Evolutionary conservation across 2,888 invertebrate species (phyloP), one percentile per base, ranked within the genome.

Genomic region (Hirtodrosophila confusa): DNA sequence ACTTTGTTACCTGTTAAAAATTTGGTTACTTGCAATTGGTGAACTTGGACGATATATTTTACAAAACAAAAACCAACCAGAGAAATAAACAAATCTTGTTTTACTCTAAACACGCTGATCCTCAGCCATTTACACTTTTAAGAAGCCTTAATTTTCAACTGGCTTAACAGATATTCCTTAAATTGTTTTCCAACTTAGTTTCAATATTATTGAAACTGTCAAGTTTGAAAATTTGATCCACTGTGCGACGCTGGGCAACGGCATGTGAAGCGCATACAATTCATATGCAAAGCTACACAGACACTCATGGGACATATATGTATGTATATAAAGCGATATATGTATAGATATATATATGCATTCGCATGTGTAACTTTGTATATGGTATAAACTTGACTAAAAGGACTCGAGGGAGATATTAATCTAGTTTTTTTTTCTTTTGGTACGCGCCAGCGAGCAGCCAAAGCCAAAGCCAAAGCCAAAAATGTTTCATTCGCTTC

Each of bases 361-460:
- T 43, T 24, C 35, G 51, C 36, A 63, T 54, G 35, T 55, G 37
- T 55, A 51, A 54, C 60, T 68, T 35, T 55, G 70, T 66, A 62
- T 69, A 67, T 62, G 76, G 62, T 60, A 77, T 80, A 77, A 85
- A 84, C 80, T 86, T 86, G 84, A 79, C 84, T 84, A 84, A 85
- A 86, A 84, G 86, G 86, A 85, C 85, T 86, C 85, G 68, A 74
- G 85, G 85, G 85, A 85, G 85, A 85, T 86, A 85, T 85, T 84
- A 86, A 86, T 84, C 85, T 86, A 85, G 71, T 83, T 78, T 69
- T 76, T 77, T 68, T 62, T 60, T 48, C 43, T 50, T 63, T 66
- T 33, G 58, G 64, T 67, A 39, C 57, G 69, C 68, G 62, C 62
- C 76, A 75, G 63, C 60, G 61, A 75, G 49, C 71, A 60, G 68